Evolutionary conservation across 2,888 invertebrate genomes (phyloP).

Genomic region (Eupeodes luniger): DNA sequence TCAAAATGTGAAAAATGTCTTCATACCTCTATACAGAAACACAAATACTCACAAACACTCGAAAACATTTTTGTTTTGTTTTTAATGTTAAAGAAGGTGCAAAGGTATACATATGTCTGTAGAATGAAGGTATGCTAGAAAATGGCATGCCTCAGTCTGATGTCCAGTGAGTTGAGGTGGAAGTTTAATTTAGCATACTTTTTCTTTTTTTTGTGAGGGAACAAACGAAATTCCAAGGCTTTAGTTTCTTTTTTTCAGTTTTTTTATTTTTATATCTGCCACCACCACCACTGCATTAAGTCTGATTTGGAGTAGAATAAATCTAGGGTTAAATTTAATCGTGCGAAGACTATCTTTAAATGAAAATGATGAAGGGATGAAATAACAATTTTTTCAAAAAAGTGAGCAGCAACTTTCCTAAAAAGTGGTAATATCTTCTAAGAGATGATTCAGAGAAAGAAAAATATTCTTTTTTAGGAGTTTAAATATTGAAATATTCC

Average conservation of each 20-base stretch:
- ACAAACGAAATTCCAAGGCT: conserved; percentile 42
- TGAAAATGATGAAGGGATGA: too few relatives aligned
- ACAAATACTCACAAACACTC: neutral
- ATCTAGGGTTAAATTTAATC: neutral
- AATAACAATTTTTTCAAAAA: too few relatives aligned
- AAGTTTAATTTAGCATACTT: conserved; percentile 72
- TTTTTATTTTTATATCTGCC: neutral
- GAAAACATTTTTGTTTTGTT: neutral
- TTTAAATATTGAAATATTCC: too few relatives aligned
- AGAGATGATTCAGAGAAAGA: too few relatives aligned
- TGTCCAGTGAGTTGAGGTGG: conserved; percentile 66
- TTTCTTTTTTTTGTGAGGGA: conserved; percentile 23
- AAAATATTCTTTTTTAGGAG: too few relatives aligned
- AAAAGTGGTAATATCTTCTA: too few relatives aligned
- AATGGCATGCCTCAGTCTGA: neutral
- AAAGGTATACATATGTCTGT: neutral
- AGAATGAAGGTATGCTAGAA: neutral
- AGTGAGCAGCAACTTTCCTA: too few relatives aligned
- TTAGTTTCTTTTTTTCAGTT: conserved; percentile 9
- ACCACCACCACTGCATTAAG: neutral
- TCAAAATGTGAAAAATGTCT: conserved; percentile 75
- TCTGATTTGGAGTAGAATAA: neutral
- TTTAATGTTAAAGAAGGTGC: neutral
- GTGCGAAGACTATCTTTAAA: neutral
- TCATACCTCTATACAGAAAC: conserved; percentile 56